Base-by-base conservation (phyloP, 2,888 invertebrate species). In the Esperia sulphurella region DNA sequence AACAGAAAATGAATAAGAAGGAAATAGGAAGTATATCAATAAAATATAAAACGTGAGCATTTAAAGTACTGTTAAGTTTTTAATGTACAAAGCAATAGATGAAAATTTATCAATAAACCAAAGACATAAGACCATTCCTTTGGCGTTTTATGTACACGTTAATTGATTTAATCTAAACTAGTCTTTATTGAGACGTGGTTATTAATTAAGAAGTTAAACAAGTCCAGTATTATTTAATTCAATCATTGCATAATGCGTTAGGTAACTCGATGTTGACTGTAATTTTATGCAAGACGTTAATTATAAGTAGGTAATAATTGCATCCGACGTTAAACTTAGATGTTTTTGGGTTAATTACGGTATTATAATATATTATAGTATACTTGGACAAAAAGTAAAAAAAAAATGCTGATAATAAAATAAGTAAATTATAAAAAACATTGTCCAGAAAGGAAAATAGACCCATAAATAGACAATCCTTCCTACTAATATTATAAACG, bases 191-290 rank as follows among this genome's bases (percentile, higher is more conserved):
- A 59, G 53, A 56, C 55, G 51, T 49, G 40, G 37, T 42, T 14
- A 62, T 61, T 67, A 53, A 60, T 57, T 55, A 50, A 51, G 39
- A 46, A 43, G 45, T 48, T 51, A 44, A 55, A 51, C 49, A 49
- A 50, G 14, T 13, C 42, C 38, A 53, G 30, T 48, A 49, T 39
- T 45, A 38, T 41, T 49, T 46, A 30, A 35, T 40, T 39, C 14
- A 35, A 42, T n/a, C 14, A 14, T 43, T 43, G 37, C 44, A 46
- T 43, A 47, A 49, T 14, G 14, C 28, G 38, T 52, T 49, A 41
- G 35, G 41, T 47, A 46, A 52, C 42, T 13, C 21, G 28, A 41
- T 41, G 21, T 43, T 35, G 29, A 37, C 29, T 41, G 9, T 45
- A 41, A 44, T 49, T 35, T 49, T 41, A 49, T 44, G 45, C 44